Percentiles rank a stretch among this genome's conserved stretches.
Conservation (phyloP, 2,113 vertebrate species). For the Nothobranchius kuhntae region DNA sequence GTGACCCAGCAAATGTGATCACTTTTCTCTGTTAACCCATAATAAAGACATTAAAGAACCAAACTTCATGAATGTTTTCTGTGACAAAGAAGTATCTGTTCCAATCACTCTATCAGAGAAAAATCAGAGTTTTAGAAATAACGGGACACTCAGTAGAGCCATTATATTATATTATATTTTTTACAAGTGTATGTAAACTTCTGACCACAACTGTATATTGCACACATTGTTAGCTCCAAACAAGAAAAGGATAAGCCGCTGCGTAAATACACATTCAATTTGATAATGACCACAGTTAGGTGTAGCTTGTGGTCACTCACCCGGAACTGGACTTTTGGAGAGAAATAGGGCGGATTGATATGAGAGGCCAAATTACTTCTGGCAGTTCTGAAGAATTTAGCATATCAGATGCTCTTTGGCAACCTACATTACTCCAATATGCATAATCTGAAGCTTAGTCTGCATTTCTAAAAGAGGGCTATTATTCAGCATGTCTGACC, state of each 20-base stretch:
- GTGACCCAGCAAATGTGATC: too few species aligned
- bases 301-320: conserved; percentile 65
- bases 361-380: conserved; percentile 52
- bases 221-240: conserved; percentile 9
- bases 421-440: conserved; percentile 30
- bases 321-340: conserved; percentile 59
- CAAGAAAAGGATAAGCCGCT: conserved; percentile 7
- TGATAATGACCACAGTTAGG: conserved; percentile 56
- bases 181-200: too few species aligned
- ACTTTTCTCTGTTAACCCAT: too few species aligned
- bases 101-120: too few species aligned
- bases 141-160: too few species aligned
- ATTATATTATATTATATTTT: too few species aligned
- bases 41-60: too few species aligned
- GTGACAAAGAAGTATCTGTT: too few species aligned
- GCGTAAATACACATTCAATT: conserved; percentile 45
- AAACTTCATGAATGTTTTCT: too few species aligned
- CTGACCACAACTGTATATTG: too few species aligned
- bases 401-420: conserved; percentile 42
- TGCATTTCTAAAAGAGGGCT: not conserved
- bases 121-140: too few species aligned
- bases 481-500: not conserved
- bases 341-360: conserved; percentile 64
- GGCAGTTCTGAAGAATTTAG: conserved; percentile 60
- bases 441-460: conserved; percentile 31